These are phyloP conservation scores for Dolichomitus sp. DNA, from an alignment of 2,888 invertebrate species.

Conservation along the genomic window DNA sequence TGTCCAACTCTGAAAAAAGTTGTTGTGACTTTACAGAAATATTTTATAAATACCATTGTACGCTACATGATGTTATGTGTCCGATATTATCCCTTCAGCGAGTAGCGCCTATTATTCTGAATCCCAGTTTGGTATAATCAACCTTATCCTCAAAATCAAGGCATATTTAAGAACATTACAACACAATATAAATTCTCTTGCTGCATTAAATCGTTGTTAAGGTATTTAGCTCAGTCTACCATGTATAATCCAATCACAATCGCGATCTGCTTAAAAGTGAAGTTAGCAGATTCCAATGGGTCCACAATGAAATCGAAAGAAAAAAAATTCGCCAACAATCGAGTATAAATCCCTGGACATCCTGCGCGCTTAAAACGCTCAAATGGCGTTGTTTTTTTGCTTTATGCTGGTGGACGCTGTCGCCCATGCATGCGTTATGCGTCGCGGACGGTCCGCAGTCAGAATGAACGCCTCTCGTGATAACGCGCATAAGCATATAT, in stretches of 20 bases:
- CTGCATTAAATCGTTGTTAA: slow-evolving; percentile 37
- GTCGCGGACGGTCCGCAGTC: slow-evolving; percentile 31
- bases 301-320: slow-evolving; percentile 12
- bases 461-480: slow-evolving; percentile 47
- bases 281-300: slow-evolving; percentile 2
- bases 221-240: slow-evolving; percentile 17
- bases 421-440: slow-evolving; percentile 27
- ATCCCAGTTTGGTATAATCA: too few species aligned
- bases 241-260: slow-evolving; percentile 38
- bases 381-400: slow-evolving; percentile 30
- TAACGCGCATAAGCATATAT: slow-evolving; percentile 57
- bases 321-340: slow-evolving; percentile 23
- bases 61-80: too few species aligned
- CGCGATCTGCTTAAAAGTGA: slow-evolving; percentile 19
- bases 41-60: too few species aligned
- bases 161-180: neutral
- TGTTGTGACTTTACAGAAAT: too few species aligned
- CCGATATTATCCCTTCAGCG: too few species aligned
- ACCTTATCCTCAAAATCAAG: neutral
- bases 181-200: neutral
- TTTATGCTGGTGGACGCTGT: slow-evolving; percentile 6
- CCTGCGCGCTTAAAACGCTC: slow-evolving; percentile 15
- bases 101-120: too few species aligned
- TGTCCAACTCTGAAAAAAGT: too few species aligned
- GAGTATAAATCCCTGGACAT: slow-evolving; percentile 25